These are phyloP conservation scores for Lophotriccus pileatus DNA, from an alignment of 2,797 vertebrate genomes.

Conservation along the genomic window DNA sequence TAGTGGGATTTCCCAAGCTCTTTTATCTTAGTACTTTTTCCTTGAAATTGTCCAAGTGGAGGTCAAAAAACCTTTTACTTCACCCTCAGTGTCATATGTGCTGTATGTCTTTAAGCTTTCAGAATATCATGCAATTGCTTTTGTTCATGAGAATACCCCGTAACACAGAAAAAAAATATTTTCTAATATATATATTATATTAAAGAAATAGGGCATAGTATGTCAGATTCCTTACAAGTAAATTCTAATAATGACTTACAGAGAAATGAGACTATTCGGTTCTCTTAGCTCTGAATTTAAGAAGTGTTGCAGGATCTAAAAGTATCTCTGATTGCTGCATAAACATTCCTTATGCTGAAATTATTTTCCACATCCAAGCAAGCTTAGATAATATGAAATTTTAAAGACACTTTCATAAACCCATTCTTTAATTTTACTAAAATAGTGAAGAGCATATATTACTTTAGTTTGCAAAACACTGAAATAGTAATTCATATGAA, in stretches of 20 bases:
- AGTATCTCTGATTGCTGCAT: constrained; percentile 1
- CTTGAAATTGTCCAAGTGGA: neutral
- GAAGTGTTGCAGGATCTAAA: constrained; percentile 64
- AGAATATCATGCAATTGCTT: constrained; percentile 34
- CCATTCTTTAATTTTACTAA: constrained; percentile 73
- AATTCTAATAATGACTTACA: constrained; percentile 74
- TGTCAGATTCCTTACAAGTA: constrained; percentile 67
- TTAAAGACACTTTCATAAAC: constrained; percentile 73
- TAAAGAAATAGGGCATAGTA: constrained; percentile 70
- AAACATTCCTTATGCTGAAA: constrained; percentile 66
- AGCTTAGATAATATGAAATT: constrained; percentile 71
- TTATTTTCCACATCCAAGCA: constrained; percentile 62
- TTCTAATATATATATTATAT: constrained; percentile 66
- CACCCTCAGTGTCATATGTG: neutral
- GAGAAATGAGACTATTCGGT: constrained; percentile 68
- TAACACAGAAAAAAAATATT: constrained; percentile 12
- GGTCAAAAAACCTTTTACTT: constrained; percentile 19
- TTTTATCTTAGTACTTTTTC: neutral
- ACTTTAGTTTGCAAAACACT: constrained; percentile 61
- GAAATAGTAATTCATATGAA: constrained; percentile 66
- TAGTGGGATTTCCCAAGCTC: constrained; percentile 6
- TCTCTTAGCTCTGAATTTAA: constrained; percentile 69
- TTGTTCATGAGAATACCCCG: constrained; percentile 1
- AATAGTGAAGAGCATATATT: constrained; percentile 80
- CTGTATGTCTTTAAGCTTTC: constrained; percentile 49